Evolutionary conservation across 2,888 invertebrate genomes (phyloP), one percentile per base, ranked within the genome.

Genomic region (Heliconius aoede): DNA sequence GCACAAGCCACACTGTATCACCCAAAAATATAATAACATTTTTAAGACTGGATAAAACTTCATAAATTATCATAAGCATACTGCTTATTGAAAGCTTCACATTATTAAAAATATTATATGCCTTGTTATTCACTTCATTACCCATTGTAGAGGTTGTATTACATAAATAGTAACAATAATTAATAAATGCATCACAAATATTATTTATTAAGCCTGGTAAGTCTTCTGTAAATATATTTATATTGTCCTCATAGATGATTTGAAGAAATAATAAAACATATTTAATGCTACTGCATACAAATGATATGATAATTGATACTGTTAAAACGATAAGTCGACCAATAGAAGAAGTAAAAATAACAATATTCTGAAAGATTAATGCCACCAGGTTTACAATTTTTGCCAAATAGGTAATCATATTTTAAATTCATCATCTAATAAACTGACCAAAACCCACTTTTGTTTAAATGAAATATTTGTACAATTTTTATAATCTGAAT

Each of bases 161-260:
- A 74, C 86, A 83, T 40, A 91, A 28, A 73, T 76, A 71, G 4
- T 32, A 62, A 76, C 78, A 82, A 36, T 82, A 83, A 65, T 77
- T 55, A 65, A 36, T 62, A 55, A 83, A 61, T 71, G 76, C 75
- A 13, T 84, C 82, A 24, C 80, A 76, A 18, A 82, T 71, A 62
- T 80, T 76, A 30, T 61, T 76, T 46, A 81, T 72, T 40, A 81
- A 68, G 32, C 80, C 86, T 8, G 94, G 94, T 81, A 94, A 82
- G 69, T 92, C 91, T 85, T 94, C 93, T 36, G 90, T 88, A 80
- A 94, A 88, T 81, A 91, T 84, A 28, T 84, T 81, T 71, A 88
- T 77, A 84, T 94, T 94, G 80, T 94, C 94, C 87, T 94, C 94
- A 79, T 94, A 94, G 13, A 94, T 86, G 78, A 94, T 91, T 85